Percentiles rank a stretch among this genome's conserved stretches.
Evolutionary conservation across 2,888 invertebrate genomes (phyloP).

Genomic region (Clostera curtula): DNA sequence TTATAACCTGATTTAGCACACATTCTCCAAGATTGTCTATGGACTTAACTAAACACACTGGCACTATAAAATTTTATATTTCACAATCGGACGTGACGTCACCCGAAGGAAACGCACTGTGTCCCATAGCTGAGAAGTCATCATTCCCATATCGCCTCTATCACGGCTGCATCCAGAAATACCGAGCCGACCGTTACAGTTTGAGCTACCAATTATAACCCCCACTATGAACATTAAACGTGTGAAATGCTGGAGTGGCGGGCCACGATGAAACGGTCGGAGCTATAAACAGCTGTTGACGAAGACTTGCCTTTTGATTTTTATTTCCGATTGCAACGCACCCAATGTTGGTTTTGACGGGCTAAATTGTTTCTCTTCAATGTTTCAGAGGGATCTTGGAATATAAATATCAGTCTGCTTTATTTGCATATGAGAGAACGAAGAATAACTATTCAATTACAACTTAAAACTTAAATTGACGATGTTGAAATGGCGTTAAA

Average conservation of each 20-base stretch:
- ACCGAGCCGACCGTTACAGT: constrained; percentile 27
- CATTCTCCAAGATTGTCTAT: no score
- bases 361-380: no score
- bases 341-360: constrained; percentile 15
- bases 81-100: constrained; percentile 65
- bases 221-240: constrained; percentile 3
- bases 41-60: no score
- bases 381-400: constrained; percentile 4
- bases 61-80: constrained; percentile 18
- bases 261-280: constrained; percentile 34
- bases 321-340: constrained; percentile 35
- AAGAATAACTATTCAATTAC: no score
- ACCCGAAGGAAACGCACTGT: constrained; percentile 52
- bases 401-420: no score
- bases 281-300: constrained; percentile 68
- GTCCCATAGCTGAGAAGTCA: constrained; percentile 56
- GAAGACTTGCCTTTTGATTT: constrained; percentile 43
- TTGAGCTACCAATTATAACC: constrained; percentile 18
- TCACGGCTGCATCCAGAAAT: constrained; percentile 53
- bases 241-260: constrained; percentile 13
- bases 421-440: no score
- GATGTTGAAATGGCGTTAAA: no score
- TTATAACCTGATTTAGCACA: no score
- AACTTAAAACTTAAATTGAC: no score
- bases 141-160: constrained; percentile 60